Evolutionary conservation across 2,888 invertebrate species (phyloP).

Genomic region (Sarcophaga rosellei): DNA sequence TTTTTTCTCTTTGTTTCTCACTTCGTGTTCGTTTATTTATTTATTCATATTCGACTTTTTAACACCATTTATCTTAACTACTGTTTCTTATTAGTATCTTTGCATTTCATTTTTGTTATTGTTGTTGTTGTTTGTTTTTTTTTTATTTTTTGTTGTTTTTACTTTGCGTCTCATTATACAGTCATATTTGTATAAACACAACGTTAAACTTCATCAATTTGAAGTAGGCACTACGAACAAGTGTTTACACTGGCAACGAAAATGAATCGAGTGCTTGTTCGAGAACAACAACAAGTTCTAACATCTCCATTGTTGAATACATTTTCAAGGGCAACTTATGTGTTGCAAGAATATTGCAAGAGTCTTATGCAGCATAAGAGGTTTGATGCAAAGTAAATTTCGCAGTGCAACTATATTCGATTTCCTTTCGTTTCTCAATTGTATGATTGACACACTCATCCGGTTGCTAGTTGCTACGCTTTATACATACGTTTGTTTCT

Average conservation of each 20-base stretch:
- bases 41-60: slow-evolving; percentile 51
- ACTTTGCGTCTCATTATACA: slow-evolving; percentile 32
- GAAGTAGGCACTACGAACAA: not conserved
- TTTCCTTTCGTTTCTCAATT: no score
- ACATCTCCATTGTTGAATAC: no score
- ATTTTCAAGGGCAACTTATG: no score
- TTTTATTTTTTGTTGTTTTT: not conserved
- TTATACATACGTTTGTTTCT: no score
- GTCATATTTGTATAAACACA: slow-evolving; percentile 24
- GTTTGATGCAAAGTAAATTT: no score
- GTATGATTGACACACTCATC: no score
- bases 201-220: not conserved
- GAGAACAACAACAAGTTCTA: no score
- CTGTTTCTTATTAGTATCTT: slow-evolving; percentile 56
- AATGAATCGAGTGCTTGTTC: not conserved
- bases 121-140: not conserved
- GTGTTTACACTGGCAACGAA: slow-evolving; percentile 36
- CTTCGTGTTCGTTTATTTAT: slow-evolving; percentile 3
- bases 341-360: no score
- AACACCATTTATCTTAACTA: slow-evolving; percentile 51
- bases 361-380: no score
- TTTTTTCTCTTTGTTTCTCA: not conserved
- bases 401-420: no score
- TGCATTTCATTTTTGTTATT: slow-evolving; percentile 21
- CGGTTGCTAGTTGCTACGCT: no score